phyloP scores from a whole-genome alignment of 2,888 invertebrate species.

The Trichopria drosophilae region DNA sequence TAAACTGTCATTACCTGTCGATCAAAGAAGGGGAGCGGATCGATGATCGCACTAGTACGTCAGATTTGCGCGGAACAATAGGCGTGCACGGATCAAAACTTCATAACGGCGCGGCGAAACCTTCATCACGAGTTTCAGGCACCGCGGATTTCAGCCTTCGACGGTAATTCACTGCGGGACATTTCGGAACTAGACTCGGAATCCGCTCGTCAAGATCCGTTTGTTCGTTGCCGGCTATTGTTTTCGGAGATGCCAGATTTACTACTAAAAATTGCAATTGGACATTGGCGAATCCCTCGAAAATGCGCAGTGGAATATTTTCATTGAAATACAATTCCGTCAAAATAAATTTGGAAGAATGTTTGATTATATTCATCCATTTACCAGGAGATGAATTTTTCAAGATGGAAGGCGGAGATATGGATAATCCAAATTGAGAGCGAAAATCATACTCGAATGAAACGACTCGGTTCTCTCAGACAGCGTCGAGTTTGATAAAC shows the following conservation, averaged over 20 bases:
- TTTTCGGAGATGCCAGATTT: no score
- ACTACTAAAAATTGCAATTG: no score
- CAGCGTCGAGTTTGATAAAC: constrained; percentile 51
- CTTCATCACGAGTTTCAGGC: constrained; percentile 35
- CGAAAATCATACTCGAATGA: no score
- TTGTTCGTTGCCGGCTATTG: no score
- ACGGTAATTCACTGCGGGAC: constrained; percentile 34
- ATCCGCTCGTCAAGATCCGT: no score
- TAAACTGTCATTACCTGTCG: constrained; percentile 58
- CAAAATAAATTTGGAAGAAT: no score
- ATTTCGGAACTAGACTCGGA: no score
- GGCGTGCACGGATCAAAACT: constrained; percentile 50
- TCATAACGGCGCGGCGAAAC: constrained; percentile 47
- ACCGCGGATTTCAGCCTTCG: constrained; percentile 35
- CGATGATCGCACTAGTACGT: constrained; percentile 52
- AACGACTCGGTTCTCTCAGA: constrained; percentile 10
- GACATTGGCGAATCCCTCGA: no score
- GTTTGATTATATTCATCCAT: not conserved
- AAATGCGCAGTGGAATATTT: no score
- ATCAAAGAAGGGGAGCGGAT: constrained; percentile 56
- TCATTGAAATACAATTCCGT: no score
- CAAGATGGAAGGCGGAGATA: no score
- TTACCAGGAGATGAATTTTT: not conserved
- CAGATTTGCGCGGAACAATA: constrained; percentile 53
- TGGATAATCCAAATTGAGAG: no score